Percentiles rank a stretch among this genome's conserved stretches.
phyloP scores from a whole-genome alignment of 1,140 invertebrate genomes.

The Pseudomyrmex cubaensis region DNA sequence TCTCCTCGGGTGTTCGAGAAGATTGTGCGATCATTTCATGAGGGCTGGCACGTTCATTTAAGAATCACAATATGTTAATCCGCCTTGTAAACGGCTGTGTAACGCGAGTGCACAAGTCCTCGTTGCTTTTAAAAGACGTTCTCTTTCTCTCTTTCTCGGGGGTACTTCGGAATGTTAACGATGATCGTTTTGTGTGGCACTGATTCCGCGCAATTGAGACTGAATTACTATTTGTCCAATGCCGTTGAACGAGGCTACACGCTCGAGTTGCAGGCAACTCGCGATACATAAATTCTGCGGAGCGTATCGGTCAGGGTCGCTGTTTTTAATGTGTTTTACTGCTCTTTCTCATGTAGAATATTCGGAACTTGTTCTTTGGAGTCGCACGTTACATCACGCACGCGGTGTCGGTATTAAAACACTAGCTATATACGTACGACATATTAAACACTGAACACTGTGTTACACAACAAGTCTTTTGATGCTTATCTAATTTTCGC shows the following conservation, averaged over 20 bases:
- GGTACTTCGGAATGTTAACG: slow-evolving; percentile 27
- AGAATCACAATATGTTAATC: no score
- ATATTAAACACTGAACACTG: no score
- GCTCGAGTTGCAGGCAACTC: background rate
- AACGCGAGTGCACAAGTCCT: no score
- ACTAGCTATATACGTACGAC: no score
- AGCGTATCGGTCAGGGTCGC: slow-evolving; percentile 67
- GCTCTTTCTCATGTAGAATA: slow-evolving; percentile 14
- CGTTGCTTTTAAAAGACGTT: background rate
- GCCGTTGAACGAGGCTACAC: slow-evolving; percentile 51
- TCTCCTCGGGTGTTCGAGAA: background rate
- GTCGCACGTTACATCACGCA: background rate
- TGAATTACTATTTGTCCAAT: slow-evolving; percentile 66
- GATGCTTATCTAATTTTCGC: no score
- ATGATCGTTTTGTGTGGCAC: slow-evolving; percentile 36
- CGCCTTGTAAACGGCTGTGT: background rate
- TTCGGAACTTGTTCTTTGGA: background rate
- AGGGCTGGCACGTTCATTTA: no score
- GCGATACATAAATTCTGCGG: slow-evolving; percentile 19
- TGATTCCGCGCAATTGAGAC: slow-evolving; percentile 68
- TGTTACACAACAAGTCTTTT: no score
- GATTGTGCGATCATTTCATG: background rate
- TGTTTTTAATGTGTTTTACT: background rate
- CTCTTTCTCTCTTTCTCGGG: background rate
- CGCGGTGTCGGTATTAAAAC: background rate